Base-by-base conservation (phyloP, 2,888 invertebrate genomes). In the Rosalia funebris region DNA sequence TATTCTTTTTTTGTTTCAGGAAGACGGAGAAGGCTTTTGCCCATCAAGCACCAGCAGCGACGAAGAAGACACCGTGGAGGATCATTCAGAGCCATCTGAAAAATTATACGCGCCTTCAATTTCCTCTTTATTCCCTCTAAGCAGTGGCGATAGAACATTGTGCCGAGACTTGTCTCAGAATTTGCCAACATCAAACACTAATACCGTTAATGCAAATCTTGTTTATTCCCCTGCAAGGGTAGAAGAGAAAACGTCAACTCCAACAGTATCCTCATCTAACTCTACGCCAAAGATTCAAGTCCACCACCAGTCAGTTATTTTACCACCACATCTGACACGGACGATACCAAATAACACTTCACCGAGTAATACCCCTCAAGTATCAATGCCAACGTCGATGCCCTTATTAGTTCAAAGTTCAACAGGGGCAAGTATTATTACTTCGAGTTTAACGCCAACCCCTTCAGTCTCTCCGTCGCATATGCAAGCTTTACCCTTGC, bases 1-100 rank as follows among this genome's bases (percentile, higher is more conserved):
- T 9, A 25, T 34, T 25, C 50, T 61, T 61, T 17, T 54, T 50
- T 71, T 70, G 69, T 71, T 71, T n/a, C 68, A 71, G 71, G 71
- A 68, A 31, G 63, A 54, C 10, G 67, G 67, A 9, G 53, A 56
- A 14, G 65, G 55, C 25, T 20, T n/a, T 31, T 50, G 39, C 11
- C 20, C 20, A 1, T 55, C 59, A 5, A 68, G 60, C 37, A 60
- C 52, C 15, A 61, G 46, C n/a, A 66, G 65, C 12, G 65, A 65
- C 9, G 71, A 68, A 11, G 67, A 66, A 11, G 65, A 68, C 20
- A 44, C 42, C 2, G 46, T 48, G 3, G 70, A 70, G 19, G 70
- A 70, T 1, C 61, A 56, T 9, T 12, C 42, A 4, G 63, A 67
- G 5, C 54, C 32, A 10, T 62, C 60, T 4, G 63, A 59, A 47